phyloP scores from a whole-genome alignment of 1,140 invertebrate genomes.

The Papilio glaucus region DNA sequence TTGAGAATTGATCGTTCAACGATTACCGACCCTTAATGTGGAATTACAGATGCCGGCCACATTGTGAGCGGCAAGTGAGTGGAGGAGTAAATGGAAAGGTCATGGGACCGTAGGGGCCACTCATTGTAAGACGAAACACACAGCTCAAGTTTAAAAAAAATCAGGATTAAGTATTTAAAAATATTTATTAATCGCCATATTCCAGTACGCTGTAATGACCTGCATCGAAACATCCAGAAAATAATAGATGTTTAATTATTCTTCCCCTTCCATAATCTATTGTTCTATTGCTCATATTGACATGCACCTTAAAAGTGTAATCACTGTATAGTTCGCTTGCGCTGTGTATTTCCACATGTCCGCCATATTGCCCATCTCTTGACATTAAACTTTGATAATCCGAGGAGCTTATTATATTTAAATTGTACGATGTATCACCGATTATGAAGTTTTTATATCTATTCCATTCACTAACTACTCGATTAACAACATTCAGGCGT shows the following conservation, averaged over 20 bases:
- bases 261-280: conserved; percentile 68
- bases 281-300: conserved; percentile 58
- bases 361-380: conserved; percentile 69
- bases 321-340: conserved; percentile 64
- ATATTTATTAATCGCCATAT: conserved; percentile 41
- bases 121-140: too few species aligned
- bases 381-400: conserved; percentile 66
- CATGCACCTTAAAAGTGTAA: conserved; percentile 69
- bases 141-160: conserved; percentile 30
- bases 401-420: conserved; percentile 46
- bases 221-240: conserved; percentile 69
- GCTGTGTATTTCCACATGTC: conserved; percentile 70
- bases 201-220: conserved; percentile 75
- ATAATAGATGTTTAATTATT: conserved; percentile 62
- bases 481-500: conserved; percentile 59
- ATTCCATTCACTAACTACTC: conserved; percentile 66
- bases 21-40: too few species aligned
- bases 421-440: conserved; percentile 67
- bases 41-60: too few species aligned
- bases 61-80: too few species aligned
- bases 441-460: conserved; percentile 75
- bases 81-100: too few species aligned
- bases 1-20: too few species aligned
- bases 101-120: too few species aligned
- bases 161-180: conserved; percentile 40